Percentiles rank a stretch among this genome's conserved stretches.
phyloP scores from a whole-genome alignment of 2,113 vertebrate genomes.

The Lutjanus erythropterus region DNA sequence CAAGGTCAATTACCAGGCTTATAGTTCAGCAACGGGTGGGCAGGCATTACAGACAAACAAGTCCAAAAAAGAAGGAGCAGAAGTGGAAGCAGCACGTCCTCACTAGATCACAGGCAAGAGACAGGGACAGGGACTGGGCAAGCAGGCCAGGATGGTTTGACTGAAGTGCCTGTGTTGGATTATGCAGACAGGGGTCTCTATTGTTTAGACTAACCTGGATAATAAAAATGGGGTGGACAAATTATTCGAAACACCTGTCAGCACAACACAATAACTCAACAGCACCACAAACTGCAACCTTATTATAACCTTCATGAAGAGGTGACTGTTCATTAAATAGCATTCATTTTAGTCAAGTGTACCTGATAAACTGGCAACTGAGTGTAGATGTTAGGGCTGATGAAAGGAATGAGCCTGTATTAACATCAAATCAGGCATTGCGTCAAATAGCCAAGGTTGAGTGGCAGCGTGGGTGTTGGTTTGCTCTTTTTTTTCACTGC shows the following conservation, averaged over 20 bases:
- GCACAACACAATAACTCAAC: no score
- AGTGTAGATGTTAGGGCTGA: neutral
- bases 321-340: neutral
- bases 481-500: no score
- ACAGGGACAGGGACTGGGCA: no score
- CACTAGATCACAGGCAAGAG: neutral
- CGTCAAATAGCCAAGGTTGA: no score
- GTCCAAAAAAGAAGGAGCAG: neutral
- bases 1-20: neutral
- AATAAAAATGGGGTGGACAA: neutral
- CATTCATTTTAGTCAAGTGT: neutral
- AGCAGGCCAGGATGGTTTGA: no score
- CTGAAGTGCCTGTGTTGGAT: neutral
- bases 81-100: neutral
- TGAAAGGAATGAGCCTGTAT: neutral
- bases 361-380: neutral
- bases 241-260: no score
- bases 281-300: no score
- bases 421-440: no score
- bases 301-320: neutral
- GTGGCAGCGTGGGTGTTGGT: no score
- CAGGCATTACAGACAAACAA: neutral
- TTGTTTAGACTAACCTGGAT: neutral
- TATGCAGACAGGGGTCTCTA: neutral
- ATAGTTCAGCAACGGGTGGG: neutral